Percentiles rank a stretch among this genome's conserved stretches.
phyloP scores from a whole-genome alignment of 2,113 vertebrate species.

The Callipepla californica region DNA sequence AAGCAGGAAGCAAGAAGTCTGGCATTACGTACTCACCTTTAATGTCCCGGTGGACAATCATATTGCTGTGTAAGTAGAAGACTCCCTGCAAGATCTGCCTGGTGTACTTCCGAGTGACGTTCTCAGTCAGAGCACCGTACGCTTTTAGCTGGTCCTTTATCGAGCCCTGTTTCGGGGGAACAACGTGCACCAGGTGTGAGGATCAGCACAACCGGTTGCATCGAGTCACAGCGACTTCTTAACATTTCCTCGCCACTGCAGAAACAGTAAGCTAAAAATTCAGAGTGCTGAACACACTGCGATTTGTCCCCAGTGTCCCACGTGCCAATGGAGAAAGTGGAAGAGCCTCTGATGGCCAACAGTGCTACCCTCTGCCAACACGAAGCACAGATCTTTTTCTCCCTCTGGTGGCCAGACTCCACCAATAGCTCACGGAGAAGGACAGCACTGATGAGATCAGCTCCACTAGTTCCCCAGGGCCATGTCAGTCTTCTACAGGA shows the following conservation, averaged over 20 bases:
- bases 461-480: background rate
- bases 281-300: background rate
- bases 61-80: conserved; percentile 93
- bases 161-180: conserved; percentile 81
- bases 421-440: background rate
- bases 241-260: background rate
- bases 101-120: conserved; percentile 90
- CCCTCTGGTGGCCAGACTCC: conserved; percentile 56
- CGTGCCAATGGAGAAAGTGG: background rate
- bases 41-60: conserved; percentile 94
- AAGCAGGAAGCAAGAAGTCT: background rate
- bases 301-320: fast-evolving
- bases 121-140: conserved; percentile 91
- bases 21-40: conserved; percentile 82
- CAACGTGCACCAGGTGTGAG: fast-evolving
- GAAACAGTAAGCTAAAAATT: background rate
- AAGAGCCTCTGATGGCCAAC: fast-evolving
- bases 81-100: conserved; percentile 93
- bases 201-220: background rate
- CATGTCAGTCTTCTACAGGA: background rate
- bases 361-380: background rate
- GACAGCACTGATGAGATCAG: background rate
- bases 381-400: background rate
- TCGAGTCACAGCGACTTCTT: fast-evolving
- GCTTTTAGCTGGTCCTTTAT: conserved; percentile 93